Percentiles rank a stretch among this genome's conserved stretches.
Conservation (phyloP, 2,888 invertebrate species). For the Vesta saturnalis region DNA sequence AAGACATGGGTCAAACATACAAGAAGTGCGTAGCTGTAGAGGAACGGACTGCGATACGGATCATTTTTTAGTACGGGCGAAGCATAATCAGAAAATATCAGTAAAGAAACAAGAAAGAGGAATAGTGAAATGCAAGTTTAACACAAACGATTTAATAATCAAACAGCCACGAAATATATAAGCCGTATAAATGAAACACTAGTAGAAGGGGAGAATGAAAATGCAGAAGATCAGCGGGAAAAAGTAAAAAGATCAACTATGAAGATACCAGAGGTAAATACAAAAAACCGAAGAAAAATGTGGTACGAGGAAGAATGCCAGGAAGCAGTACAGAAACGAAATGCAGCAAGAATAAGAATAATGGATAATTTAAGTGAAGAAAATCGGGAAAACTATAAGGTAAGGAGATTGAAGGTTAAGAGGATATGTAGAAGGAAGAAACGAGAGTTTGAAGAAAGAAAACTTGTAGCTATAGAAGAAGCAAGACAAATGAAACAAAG, state of each 20-base stretch:
- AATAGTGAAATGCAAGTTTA: too few species aligned
- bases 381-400: neutral
- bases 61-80: neutral
- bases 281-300: too few species aligned
- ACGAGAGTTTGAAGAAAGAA: too few species aligned
- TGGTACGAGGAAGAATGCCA: too few species aligned
- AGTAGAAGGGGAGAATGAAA: too few species aligned
- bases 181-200: too few species aligned
- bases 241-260: too few species aligned
- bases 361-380: neutral
- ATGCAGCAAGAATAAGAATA: neutral
- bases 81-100: neutral
- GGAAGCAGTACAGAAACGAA: neutral
- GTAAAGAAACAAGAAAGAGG: neutral
- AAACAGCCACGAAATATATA: too few species aligned
- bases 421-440: neutral
- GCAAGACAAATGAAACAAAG: neutral
- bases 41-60: neutral
- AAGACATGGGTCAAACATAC: neutral
- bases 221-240: too few species aligned
- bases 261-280: too few species aligned
- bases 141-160: too few species aligned
- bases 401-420: neutral
- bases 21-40: neutral
- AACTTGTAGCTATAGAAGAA: neutral